These are phyloP conservation scores for Leucopsar rothschildi DNA, from an alignment of 2,113 vertebrate genomes.

Conservation along the genomic window DNA sequence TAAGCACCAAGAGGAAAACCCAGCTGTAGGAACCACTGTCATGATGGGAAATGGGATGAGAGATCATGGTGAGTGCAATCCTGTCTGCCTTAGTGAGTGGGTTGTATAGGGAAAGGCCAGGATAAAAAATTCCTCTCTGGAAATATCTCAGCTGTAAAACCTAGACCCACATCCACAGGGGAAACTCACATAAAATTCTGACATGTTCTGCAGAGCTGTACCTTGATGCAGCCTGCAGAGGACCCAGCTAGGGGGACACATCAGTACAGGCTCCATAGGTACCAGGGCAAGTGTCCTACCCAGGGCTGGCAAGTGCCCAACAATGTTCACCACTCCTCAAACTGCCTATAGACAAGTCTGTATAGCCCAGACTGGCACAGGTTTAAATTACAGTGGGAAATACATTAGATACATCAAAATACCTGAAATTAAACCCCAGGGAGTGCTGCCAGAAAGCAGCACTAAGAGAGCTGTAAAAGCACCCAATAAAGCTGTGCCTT, in stretches of 20 bases:
- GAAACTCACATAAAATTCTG: background rate
- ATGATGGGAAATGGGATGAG: fast-evolving
- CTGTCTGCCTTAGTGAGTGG: background rate
- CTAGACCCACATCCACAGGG: fast-evolving
- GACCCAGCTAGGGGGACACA: background rate
- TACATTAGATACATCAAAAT: conserved; percentile 16
- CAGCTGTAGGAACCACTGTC: background rate
- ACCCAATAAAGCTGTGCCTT: background rate
- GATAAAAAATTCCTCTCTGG: background rate
- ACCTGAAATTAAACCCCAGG: background rate
- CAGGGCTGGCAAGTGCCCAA: background rate
- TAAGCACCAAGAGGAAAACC: background rate
- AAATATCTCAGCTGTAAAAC: background rate
- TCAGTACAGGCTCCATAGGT: background rate
- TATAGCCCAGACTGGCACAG: background rate
- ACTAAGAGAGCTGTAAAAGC: background rate
- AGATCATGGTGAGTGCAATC: fast-evolving
- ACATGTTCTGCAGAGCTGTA: background rate
- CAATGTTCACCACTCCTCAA: background rate
- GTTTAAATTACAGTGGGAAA: conserved; percentile 48
- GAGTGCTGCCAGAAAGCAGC: background rate
- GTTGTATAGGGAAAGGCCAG: background rate
- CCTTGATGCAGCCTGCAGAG: background rate
- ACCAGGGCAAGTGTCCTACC: background rate
- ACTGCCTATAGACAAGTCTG: background rate